Conservation (phyloP, 2,797 vertebrate genomes). For the Hypotaenidia philippensis region DNA sequence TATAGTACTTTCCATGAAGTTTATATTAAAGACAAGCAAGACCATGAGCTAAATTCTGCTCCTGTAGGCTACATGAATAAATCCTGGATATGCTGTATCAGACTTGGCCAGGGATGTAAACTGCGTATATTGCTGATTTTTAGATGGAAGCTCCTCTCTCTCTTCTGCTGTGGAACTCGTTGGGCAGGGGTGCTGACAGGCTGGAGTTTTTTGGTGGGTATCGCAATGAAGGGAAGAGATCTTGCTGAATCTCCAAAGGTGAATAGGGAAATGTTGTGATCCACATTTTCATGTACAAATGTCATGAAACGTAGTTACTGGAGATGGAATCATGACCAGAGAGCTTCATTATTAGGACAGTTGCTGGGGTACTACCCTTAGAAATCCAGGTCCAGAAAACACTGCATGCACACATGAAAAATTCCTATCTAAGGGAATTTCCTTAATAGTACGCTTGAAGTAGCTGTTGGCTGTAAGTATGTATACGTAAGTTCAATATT, state of each 20-base stretch:
- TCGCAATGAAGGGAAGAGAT: background rate
- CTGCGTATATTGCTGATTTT: background rate
- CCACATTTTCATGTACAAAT: fast-evolving
- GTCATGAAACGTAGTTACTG: background rate
- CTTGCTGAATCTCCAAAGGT: background rate
- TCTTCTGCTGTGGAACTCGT: fast-evolving
- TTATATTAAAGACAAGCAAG: background rate
- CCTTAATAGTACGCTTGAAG: background rate
- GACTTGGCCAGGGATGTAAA: background rate
- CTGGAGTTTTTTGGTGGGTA: background rate
- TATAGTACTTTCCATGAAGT: background rate
- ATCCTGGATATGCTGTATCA: background rate
- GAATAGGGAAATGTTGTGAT: background rate
- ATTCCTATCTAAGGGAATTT: background rate
- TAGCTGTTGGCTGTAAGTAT: background rate
- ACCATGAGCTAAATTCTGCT: background rate
- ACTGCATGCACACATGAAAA: background rate
- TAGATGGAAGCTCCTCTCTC: background rate
- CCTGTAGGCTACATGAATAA: background rate
- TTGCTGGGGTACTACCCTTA: background rate
- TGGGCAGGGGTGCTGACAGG: background rate
- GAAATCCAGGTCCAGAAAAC: background rate
- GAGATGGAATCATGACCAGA: background rate
- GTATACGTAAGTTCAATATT: background rate
- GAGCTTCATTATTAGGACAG: background rate